These are phyloP conservation scores for Chrysochloris asiatica DNA, from an alignment of 2,113 vertebrate genomes.

Conservation along the genomic window DNA sequence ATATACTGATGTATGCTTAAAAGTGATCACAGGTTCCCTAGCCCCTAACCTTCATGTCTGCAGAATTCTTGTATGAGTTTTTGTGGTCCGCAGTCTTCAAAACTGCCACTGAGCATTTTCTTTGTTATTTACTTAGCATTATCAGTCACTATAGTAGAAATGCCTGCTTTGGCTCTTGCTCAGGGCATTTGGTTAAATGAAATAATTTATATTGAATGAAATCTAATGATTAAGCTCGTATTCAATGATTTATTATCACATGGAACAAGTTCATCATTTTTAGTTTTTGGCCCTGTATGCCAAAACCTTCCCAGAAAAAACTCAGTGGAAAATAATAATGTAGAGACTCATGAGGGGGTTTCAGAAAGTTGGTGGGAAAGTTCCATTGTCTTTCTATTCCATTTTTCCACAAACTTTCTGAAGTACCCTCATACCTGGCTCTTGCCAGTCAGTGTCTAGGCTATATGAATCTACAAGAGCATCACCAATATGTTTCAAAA, in stretches of 20 bases:
- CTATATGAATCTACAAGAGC: neutral
- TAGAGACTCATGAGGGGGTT: neutral
- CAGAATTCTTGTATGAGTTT: neutral
- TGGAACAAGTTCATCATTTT: neutral
- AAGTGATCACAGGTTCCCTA: neutral
- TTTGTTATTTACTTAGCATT: neutral
- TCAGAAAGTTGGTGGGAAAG: no score
- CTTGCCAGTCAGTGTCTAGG: neutral
- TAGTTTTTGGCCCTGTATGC: neutral
- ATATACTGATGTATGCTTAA: neutral
- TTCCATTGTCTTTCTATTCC: no score
- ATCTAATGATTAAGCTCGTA: neutral
- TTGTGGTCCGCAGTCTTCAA: neutral
- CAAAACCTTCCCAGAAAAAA: constrained; percentile 3
- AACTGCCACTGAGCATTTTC: neutral
- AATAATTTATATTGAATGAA: no score
- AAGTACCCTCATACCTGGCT: no score
- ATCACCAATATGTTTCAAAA: neutral
- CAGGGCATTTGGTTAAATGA: neutral
- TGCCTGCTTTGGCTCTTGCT: neutral
- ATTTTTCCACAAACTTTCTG: no score
- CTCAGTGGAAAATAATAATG: neutral
- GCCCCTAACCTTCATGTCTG: neutral
- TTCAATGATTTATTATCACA: neutral
- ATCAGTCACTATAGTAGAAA: neutral